phyloP scores from a whole-genome alignment of 2,797 vertebrate genomes.

The Tadarida brasiliensis region DNA sequence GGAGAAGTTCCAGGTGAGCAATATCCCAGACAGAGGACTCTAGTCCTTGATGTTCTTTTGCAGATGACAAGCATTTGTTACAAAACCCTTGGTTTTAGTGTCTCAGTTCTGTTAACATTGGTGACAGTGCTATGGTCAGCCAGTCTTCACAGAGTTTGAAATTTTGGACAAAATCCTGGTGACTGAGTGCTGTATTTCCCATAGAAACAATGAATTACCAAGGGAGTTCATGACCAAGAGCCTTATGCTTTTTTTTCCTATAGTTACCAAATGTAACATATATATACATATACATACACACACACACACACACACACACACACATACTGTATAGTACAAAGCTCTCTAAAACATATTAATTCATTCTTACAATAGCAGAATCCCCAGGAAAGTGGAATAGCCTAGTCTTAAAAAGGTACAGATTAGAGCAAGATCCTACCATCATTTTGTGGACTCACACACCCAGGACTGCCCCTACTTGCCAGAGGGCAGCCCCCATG shows the following conservation, averaged over 20 bases:
- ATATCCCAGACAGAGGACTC: not conserved
- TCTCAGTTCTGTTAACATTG: conserved; percentile 31
- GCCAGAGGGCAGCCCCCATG: not conserved
- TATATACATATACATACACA: not conserved
- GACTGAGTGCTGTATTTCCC: not conserved
- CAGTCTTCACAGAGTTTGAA: not conserved
- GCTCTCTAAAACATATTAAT: conserved; percentile 9
- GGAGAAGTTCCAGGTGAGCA: conserved; percentile 95
- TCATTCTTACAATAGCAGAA: conserved; percentile 19
- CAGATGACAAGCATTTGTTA: not conserved
- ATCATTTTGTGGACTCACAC: not conserved
- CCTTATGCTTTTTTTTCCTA: not conserved
- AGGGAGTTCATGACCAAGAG: not conserved
- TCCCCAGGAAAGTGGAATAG: not conserved
- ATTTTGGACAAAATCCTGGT: not conserved
- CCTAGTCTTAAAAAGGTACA: not conserved
- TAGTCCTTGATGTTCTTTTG: not conserved
- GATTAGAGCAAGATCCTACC: not conserved
- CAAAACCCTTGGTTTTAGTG: not conserved
- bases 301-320: not conserved
- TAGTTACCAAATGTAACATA: not conserved
- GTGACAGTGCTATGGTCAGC: not conserved
- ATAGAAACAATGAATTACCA: conserved; percentile 26
- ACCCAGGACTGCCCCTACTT: not conserved
- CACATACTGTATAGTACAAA: not conserved